Conservation (phyloP, 1,140 invertebrate species). For the Liolophura sinensis region DNA sequence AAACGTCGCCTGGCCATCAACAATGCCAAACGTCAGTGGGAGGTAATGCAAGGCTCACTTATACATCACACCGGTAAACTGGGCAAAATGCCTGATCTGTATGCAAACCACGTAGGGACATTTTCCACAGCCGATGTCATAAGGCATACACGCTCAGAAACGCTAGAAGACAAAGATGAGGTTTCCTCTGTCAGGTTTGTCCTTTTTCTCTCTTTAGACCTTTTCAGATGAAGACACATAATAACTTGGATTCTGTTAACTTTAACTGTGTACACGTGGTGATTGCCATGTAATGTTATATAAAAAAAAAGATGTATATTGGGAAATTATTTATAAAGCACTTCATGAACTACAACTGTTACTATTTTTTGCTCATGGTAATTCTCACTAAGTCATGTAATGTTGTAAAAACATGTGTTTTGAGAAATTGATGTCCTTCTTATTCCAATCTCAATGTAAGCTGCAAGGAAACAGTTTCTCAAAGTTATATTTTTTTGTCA, state of each 20-base stretch:
- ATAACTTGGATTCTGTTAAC: background rate
- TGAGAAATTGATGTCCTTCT: too few species aligned
- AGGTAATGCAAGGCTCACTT: constrained; percentile 50
- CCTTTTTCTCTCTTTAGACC: background rate
- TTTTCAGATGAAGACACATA: background rate
- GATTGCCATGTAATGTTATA: too few species aligned
- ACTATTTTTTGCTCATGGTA: too few species aligned
- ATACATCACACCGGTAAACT: constrained; percentile 40
- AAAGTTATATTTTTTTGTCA: too few species aligned
- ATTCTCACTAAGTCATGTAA: too few species aligned
- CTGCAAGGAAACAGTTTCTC: too few species aligned
- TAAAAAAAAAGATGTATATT: too few species aligned
- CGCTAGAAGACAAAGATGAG: background rate
- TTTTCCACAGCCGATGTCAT: constrained; percentile 31
- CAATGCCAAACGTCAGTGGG: constrained; percentile 58
- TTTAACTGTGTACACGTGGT: too few species aligned
- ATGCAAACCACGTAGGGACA: constrained; percentile 50
- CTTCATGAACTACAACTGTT: too few species aligned
- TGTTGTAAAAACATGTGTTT: too few species aligned
- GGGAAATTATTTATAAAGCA: too few species aligned
- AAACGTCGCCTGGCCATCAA: constrained; percentile 54
- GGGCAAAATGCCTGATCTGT: constrained; percentile 49
- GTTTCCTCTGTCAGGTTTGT: background rate
- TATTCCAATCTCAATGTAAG: too few species aligned
- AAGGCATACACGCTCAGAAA: background rate